phyloP scores from a whole-genome alignment of 2,888 invertebrate genomes.

The Lapara coniferarum region DNA sequence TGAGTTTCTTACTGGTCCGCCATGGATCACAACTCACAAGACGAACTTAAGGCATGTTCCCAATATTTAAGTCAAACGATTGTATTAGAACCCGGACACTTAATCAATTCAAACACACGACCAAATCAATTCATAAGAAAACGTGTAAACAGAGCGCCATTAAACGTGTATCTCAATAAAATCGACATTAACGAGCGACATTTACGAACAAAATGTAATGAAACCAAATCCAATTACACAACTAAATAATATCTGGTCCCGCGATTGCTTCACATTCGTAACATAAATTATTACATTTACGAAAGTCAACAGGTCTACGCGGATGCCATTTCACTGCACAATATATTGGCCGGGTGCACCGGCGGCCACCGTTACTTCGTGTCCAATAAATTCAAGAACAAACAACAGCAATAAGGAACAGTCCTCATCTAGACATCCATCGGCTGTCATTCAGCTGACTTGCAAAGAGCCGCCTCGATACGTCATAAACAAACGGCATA shows the following conservation, averaged over 20 bases:
- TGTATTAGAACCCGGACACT: neutral
- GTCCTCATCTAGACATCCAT: conserved; percentile 67
- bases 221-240: conserved; percentile 53
- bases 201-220: conserved; percentile 19
- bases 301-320: conserved; percentile 65
- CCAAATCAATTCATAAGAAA: conserved; percentile 6
- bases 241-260: conserved; percentile 44
- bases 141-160: neutral
- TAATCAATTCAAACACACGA: no score
- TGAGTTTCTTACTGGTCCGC: neutral
- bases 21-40: no score
- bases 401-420: conserved; percentile 77
- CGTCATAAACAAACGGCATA: conserved; percentile 56
- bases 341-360: conserved; percentile 58
- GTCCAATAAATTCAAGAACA: conserved; percentile 78
- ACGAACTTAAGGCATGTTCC: neutral
- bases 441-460: conserved; percentile 64
- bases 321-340: conserved; percentile 58
- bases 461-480: conserved; percentile 59
- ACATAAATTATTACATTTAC: conserved; percentile 63
- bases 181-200: conserved; percentile 13
- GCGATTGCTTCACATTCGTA: conserved; percentile 46
- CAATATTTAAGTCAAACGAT: neutral
- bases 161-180: conserved; percentile 4
- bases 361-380: conserved; percentile 72